Conservation (phyloP, 1,140 invertebrate genomes). For the Hyles euphorbiae region DNA sequence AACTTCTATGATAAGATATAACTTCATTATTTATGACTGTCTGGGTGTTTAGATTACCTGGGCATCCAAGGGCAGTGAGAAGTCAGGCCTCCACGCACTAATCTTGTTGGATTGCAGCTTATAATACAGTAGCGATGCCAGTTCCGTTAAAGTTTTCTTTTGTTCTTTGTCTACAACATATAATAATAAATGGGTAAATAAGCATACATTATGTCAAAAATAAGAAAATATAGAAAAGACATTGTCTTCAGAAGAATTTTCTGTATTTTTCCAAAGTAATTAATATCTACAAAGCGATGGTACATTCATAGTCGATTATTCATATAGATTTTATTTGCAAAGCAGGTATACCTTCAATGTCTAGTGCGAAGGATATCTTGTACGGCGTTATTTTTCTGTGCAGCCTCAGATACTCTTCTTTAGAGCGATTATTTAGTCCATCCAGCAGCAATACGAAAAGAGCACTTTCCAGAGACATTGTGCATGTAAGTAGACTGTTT, state of each 20-base stretch:
- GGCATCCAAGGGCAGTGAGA: background rate
- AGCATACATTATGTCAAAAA: no score
- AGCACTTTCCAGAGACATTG: slow-evolving; percentile 76
- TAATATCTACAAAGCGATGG: background rate
- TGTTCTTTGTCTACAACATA: no score
- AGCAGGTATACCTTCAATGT: slow-evolving; percentile 44
- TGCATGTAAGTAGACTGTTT: slow-evolving; percentile 66
- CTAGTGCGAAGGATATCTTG: slow-evolving; percentile 79
- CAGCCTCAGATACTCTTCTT: slow-evolving; percentile 75
- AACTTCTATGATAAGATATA: no score
- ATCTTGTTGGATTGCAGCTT: no score
- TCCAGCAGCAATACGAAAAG: slow-evolving; percentile 79
- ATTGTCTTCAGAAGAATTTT: no score
- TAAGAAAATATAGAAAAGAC: no score
- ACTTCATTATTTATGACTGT: no score
- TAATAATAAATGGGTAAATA: no score
- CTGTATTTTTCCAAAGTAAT: background rate
- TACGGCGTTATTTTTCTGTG: slow-evolving; percentile 85
- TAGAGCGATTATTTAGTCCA: slow-evolving; percentile 48
- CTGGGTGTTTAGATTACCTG: background rate
- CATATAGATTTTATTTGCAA: background rate
- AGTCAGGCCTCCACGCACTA: no score
- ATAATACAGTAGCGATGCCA: no score
- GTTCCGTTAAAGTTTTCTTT: no score
- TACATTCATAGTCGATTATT: background rate